Percentiles rank a stretch among this genome's conserved stretches.
These are phyloP conservation scores for Sanderia malayensis DNA, from an alignment of 30 jellyfish, hydroid and myxozoan genomes.

Conservation along the genomic window DNA sequence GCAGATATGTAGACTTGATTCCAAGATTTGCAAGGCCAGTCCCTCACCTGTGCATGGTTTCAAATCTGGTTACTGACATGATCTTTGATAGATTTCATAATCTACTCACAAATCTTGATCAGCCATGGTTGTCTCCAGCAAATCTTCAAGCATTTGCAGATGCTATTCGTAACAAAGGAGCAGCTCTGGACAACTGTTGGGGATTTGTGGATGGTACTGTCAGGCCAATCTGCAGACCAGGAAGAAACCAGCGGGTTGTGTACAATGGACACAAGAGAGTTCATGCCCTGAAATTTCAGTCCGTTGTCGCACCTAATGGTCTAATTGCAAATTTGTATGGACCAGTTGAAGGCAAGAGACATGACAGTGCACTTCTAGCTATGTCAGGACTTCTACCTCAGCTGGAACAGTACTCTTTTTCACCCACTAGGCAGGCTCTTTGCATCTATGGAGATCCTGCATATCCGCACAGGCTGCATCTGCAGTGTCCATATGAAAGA, in stretches of 20 bases:
- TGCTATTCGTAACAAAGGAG: background rate
- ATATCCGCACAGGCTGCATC: background rate
- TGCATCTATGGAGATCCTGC: too few relatives aligned
- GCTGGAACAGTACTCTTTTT: background rate
- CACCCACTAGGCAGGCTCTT: conserved; percentile 5
- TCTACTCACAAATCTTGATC: background rate
- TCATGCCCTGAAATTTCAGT: background rate
- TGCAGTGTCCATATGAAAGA: background rate
- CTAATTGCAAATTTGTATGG: background rate
- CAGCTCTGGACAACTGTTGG: background rate
- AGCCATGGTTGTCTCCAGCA: conserved; percentile 8
- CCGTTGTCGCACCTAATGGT: background rate
- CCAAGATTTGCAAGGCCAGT: too few relatives aligned
- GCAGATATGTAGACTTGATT: too few relatives aligned
- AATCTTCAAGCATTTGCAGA: background rate
- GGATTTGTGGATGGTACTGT: too few relatives aligned
- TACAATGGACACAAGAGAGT: background rate
- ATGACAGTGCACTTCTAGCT: too few relatives aligned
- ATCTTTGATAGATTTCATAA: conserved; percentile 7
- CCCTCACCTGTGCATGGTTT: conserved; percentile 14
- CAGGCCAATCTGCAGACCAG: background rate
- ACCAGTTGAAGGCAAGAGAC: too few relatives aligned
- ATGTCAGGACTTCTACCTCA: background rate
- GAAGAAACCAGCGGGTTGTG: background rate
- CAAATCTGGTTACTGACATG: background rate